Percentiles rank a stretch among this genome's conserved stretches.
Conservation (phyloP, 2,113 vertebrate species). For the Syngnathoides biaculeatus region DNA sequence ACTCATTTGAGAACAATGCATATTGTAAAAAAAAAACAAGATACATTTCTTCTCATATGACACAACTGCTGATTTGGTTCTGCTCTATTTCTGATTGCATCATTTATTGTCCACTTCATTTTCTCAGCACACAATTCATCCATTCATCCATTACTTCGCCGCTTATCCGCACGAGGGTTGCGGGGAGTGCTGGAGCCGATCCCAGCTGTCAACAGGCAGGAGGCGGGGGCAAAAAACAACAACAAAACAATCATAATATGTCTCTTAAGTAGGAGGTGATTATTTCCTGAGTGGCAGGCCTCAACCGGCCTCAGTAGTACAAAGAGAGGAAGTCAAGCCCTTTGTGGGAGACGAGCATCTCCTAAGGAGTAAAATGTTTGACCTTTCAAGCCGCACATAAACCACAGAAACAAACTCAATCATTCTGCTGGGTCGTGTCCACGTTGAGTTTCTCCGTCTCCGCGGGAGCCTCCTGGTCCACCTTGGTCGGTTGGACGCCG, state of each 20-base stretch:
- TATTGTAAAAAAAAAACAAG: background rate
- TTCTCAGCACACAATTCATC: background rate
- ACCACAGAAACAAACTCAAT: background rate
- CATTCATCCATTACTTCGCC: too few relatives aligned
- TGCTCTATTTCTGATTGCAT: background rate
- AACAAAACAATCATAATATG: background rate
- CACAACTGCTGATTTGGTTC: too few relatives aligned
- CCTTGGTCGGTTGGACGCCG: rapidly evolving
- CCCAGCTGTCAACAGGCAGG: too few relatives aligned
- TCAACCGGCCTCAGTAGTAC: background rate
- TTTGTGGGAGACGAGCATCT: background rate
- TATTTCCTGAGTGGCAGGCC: constrained; percentile 1
- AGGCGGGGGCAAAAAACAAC: too few relatives aligned
- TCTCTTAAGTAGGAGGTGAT: background rate
- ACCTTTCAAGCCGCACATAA: background rate
- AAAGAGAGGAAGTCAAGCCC: background rate
- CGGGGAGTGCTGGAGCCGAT: too few relatives aligned
- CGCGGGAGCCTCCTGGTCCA: background rate
- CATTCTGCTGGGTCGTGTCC: rapidly evolving
- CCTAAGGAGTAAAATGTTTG: background rate
- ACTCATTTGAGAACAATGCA: too few relatives aligned
- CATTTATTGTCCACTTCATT: background rate
- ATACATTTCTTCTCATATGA: too few relatives aligned
- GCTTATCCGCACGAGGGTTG: too few relatives aligned
- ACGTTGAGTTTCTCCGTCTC: constrained; percentile 75